A percentile compares a stretch with the other conserved stretches of the same genome.
Conservation (phyloP, 2,797 vertebrate genomes). For the Poeciliopsis presidionis region DNA sequence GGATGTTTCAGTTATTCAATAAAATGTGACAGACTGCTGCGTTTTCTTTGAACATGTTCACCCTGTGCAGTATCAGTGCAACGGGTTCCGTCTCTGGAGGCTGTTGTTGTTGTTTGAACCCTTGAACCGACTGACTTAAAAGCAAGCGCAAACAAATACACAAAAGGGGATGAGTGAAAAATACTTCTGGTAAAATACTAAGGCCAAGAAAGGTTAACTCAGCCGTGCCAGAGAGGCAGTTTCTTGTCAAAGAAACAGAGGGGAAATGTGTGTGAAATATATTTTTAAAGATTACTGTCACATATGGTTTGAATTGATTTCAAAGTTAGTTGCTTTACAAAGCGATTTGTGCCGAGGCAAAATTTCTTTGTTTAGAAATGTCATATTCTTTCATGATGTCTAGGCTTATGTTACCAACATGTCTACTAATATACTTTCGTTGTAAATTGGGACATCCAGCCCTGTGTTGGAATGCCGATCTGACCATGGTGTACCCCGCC, state of each 20-base stretch:
- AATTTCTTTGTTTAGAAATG: neutral
- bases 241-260: constrained; percentile 11
- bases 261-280: constrained; percentile 3
- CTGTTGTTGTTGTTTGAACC: constrained; percentile 20
- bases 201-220: constrained; percentile 12
- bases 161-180: constrained; percentile 12
- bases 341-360: neutral
- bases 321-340: neutral
- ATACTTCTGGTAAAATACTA: constrained; percentile 8
- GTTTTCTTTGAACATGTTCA: constrained; percentile 25
- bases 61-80: constrained; percentile 22
- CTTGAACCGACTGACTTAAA: constrained; percentile 23
- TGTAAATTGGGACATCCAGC: neutral
- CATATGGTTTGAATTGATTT: neutral
- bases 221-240: constrained; percentile 4
- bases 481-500: too few relatives aligned
- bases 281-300: constrained; percentile 9
- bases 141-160: constrained; percentile 5
- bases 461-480: too few relatives aligned
- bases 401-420: neutral
- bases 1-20: constrained; percentile 48
- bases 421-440: neutral
- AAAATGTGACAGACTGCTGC: constrained; percentile 44
- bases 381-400: neutral
- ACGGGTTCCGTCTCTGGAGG: constrained; percentile 3